These are phyloP conservation scores for Oceanodroma tethys DNA, from an alignment of 2,113 vertebrate species.

Conservation along the genomic window DNA sequence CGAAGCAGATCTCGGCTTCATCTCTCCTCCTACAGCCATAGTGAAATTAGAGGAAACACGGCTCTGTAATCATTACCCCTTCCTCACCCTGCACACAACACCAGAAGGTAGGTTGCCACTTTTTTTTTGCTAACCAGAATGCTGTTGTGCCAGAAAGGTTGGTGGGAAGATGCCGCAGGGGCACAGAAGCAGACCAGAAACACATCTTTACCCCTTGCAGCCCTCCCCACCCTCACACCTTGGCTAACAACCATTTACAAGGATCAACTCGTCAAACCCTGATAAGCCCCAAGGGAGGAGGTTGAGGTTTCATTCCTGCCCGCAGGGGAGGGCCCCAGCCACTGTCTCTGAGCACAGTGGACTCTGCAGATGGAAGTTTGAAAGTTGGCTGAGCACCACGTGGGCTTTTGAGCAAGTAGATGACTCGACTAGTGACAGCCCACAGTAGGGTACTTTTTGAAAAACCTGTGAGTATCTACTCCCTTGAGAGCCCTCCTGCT, in stretches of 20 bases:
- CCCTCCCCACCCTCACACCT: not conserved
- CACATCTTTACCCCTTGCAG: not conserved
- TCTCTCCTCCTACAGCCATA: not conserved
- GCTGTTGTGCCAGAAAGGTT: not conserved
- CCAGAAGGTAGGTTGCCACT: not conserved
- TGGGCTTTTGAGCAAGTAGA: not conserved
- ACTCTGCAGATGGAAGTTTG: not conserved
- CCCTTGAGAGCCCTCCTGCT: not conserved
- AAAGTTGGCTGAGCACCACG: not conserved
- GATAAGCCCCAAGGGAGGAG: not conserved
- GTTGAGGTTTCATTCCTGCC: not conserved
- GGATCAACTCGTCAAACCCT: not conserved
- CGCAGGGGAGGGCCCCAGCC: not conserved
- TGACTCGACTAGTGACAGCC: not conserved
- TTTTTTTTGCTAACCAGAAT: not conserved
- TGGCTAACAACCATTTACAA: not conserved
- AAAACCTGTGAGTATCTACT: not conserved
- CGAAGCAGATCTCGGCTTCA: not conserved
- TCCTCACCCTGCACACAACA: not conserved
- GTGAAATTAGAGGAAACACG: fast-evolving
- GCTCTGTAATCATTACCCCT: not conserved
- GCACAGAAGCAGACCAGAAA: not conserved
- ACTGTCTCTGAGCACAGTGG: not conserved
- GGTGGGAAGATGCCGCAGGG: not conserved
- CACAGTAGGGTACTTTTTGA: not conserved